Evolutionary conservation across 2,113 vertebrate genomes (phyloP).

Genomic region (Morone saxatilis): DNA sequence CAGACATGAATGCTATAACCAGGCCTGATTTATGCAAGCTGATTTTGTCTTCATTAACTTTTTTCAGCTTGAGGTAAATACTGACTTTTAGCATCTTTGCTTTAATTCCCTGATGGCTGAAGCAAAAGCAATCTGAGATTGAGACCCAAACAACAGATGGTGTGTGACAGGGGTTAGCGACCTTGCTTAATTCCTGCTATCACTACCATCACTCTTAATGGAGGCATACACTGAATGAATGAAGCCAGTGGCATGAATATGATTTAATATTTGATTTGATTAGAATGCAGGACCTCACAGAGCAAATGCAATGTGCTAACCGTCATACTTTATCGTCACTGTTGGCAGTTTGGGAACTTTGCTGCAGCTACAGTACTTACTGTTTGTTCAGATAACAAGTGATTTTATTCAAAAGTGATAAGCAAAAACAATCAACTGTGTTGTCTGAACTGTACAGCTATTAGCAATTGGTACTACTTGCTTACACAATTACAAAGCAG

Average conservation of each 20-base stretch:
- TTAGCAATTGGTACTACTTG: not conserved
- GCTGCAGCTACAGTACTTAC: not conserved
- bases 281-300: not conserved
- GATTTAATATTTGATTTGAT: too few relatives aligned
- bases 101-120: not conserved
- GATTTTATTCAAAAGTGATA: not conserved
- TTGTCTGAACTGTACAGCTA: slow-evolving; percentile 1
- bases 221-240: not conserved
- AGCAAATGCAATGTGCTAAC: not conserved
- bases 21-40: not conserved
- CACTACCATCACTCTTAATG: slow-evolving; percentile 2
- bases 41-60: not conserved
- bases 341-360: not conserved
- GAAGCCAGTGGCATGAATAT: not conserved
- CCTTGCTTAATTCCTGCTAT: slow-evolving; percentile 30
- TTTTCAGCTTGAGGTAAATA: not conserved
- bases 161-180: not conserved
- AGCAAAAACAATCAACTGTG: not conserved
- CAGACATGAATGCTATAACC: not conserved
- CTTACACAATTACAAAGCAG: slow-evolving; percentile 6
- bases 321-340: not conserved
- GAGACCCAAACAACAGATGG: slow-evolving; percentile 43
- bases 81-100: not conserved
- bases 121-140: slow-evolving; percentile 10
- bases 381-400: not conserved